Evolutionary conservation across 2,113 vertebrate genomes (phyloP).

Genomic region (Sclerurus mexicanus): DNA sequence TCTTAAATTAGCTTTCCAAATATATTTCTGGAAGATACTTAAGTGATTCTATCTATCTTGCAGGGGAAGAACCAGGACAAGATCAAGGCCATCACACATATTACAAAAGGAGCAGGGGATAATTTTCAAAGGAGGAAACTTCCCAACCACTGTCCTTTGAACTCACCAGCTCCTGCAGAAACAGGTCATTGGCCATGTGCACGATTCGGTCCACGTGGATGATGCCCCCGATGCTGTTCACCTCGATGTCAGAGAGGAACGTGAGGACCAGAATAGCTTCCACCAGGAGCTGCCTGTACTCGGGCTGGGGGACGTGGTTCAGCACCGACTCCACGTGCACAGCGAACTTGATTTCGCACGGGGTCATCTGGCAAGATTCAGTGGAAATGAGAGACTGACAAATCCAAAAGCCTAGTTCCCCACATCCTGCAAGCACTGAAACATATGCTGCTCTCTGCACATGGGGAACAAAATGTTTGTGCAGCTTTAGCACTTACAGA

Average conservation of each 20-base stretch:
- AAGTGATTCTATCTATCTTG: background rate
- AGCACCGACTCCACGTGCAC: slow-evolving; percentile 96
- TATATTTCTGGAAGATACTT: background rate
- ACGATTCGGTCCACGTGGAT: slow-evolving; percentile 87
- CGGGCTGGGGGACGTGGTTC: slow-evolving; percentile 94
- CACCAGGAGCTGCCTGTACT: slow-evolving; percentile 95
- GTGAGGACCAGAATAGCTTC: slow-evolving; percentile 92
- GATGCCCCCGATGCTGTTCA: slow-evolving; percentile 88
- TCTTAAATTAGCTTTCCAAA: background rate
- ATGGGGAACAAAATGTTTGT: background rate
- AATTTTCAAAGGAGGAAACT: background rate
- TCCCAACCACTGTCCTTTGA: background rate
- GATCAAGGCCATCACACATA: background rate
- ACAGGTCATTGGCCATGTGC: slow-evolving; percentile 91
- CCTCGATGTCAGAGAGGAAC: slow-evolving; percentile 87
- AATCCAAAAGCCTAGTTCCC: background rate
- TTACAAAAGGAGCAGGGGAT: background rate
- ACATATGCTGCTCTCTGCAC: background rate
- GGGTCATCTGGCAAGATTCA: slow-evolving; percentile 86
- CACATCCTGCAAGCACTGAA: background rate
- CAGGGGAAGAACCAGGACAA: background rate
- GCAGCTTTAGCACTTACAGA: background rate
- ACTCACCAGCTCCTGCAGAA: slow-evolving; percentile 90
- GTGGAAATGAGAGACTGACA: background rate
- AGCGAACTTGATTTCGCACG: slow-evolving; percentile 95